Conservation (phyloP, 2,113 vertebrate species). For the Entelurus aequoreus region DNA sequence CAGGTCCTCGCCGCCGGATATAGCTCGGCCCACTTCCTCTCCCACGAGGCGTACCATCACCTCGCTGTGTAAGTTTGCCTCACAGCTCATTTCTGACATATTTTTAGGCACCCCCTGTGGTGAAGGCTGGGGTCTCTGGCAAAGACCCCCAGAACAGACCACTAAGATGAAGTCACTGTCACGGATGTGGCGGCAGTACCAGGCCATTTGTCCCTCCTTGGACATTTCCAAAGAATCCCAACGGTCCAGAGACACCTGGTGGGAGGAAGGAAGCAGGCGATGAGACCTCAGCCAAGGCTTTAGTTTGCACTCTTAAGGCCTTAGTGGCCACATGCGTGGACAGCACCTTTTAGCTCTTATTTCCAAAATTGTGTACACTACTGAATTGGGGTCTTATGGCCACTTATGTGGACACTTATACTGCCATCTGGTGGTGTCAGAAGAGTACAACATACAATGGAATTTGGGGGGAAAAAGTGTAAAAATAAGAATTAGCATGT, state of each 20-base stretch:
- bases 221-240: slow-evolving; percentile 70
- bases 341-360: no score
- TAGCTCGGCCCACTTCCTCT: slow-evolving; percentile 63
- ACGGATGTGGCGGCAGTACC: slow-evolving; percentile 62
- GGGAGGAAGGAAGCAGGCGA: not conserved
- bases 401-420: no score
- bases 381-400: no score
- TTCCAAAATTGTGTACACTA: no score
- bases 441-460: no score
- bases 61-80: not conserved
- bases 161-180: slow-evolving; percentile 72
- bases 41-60: slow-evolving; percentile 56
- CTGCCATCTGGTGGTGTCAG: no score
- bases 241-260: slow-evolving; percentile 70
- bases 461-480: no score
- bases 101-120: not conserved
- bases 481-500: no score
- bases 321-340: no score
- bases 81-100: no score
- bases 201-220: slow-evolving; percentile 64
- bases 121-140: slow-evolving; percentile 8
- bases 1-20: slow-evolving; percentile 53
- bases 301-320: no score
- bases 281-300: not conserved
- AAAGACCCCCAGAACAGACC: slow-evolving; percentile 64